Conservation (phyloP, 2,797 vertebrate species). For the Pseudotriccus pelzelni region DNA sequence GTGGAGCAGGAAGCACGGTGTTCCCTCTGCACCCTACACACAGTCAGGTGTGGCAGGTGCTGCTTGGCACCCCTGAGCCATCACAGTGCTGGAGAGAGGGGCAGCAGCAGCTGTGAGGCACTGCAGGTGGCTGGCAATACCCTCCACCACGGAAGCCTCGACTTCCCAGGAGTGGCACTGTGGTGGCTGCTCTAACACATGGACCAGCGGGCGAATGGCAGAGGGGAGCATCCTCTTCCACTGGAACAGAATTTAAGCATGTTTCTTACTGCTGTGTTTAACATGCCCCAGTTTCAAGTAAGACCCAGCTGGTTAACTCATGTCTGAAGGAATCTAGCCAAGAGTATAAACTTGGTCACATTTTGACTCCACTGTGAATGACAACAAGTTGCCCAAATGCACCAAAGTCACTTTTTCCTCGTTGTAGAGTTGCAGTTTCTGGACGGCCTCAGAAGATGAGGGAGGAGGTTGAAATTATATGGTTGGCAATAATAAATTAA, state of each 20-base stretch:
- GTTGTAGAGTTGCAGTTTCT: neutral
- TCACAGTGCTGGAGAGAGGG: neutral
- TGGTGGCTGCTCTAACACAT: neutral
- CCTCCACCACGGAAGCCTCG: fast-evolving
- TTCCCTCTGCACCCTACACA: neutral
- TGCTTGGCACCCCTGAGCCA: neutral
- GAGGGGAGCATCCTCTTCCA: neutral
- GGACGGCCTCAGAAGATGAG: neutral
- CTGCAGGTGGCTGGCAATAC: neutral
- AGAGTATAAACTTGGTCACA: neutral
- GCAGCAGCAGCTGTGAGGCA: fast-evolving
- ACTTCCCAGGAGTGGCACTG: neutral
- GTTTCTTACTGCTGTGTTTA: neutral
- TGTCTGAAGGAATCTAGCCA: neutral
- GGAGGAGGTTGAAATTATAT: neutral
- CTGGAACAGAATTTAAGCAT: neutral
- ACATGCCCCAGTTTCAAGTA: fast-evolving
- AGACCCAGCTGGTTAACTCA: neutral
- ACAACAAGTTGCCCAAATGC: neutral
- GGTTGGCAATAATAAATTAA: neutral
- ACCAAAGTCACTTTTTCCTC: neutral
- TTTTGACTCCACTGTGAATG: neutral
- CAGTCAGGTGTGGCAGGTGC: fast-evolving
- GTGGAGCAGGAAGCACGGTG: fast-evolving
- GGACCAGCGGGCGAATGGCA: fast-evolving